These are phyloP conservation scores for Pseudomugil gertrudae DNA, from an alignment of 2,797 vertebrate genomes.

Conservation along the genomic window DNA sequence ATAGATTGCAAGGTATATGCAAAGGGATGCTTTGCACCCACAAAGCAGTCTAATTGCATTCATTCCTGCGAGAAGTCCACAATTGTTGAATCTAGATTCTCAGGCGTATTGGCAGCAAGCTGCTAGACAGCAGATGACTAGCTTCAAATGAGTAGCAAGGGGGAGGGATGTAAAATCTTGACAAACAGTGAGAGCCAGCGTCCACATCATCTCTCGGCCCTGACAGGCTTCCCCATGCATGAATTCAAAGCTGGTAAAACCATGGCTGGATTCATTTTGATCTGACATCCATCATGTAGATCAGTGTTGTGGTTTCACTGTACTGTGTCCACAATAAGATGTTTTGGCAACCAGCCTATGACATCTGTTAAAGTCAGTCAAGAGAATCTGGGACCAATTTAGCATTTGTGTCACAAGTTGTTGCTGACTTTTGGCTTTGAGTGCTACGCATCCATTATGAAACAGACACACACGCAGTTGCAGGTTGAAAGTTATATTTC, in stretches of 20 bases:
- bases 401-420: conserved; percentile 58
- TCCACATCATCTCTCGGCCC: conserved; percentile 81
- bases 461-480: conserved; percentile 22
- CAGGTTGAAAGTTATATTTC: neutral
- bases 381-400: conserved; percentile 67
- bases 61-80: conserved; percentile 76
- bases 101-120: conserved; percentile 79
- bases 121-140: conserved; percentile 80
- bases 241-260: conserved; percentile 83
- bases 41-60: conserved; percentile 84
- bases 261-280: conserved; percentile 78
- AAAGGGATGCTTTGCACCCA: conserved; percentile 76
- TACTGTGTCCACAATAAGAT: conserved; percentile 74
- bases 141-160: conserved; percentile 76
- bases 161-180: conserved; percentile 80
- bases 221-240: conserved; percentile 83
- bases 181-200: conserved; percentile 82
- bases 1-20: conserved; percentile 79
- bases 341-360: conserved; percentile 76
- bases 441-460: conserved; percentile 33
- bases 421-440: conserved; percentile 41
- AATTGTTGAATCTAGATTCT: conserved; percentile 81
- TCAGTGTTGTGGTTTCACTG: conserved; percentile 74
- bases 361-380: conserved; percentile 73
- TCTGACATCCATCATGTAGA: conserved; percentile 80